Percentiles rank a stretch among this genome's conserved stretches.
Evolutionary conservation across 2,888 invertebrate species (phyloP).

Genomic region (Heliconius sara): DNA sequence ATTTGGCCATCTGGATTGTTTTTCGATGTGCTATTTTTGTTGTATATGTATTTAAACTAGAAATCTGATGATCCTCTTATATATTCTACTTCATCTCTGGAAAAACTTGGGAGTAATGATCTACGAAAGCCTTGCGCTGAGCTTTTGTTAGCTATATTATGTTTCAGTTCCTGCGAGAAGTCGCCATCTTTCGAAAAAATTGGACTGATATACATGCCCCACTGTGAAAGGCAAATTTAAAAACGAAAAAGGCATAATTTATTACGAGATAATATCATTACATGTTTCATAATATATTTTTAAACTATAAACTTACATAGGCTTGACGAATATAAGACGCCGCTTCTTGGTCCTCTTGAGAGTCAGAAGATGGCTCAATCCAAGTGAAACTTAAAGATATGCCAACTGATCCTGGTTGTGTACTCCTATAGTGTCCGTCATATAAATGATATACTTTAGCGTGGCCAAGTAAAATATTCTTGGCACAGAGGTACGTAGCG

Average conservation of each 20-base stretch:
- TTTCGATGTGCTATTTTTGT: slow-evolving; percentile 71
- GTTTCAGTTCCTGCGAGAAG: slow-evolving; percentile 75
- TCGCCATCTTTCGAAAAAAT: slow-evolving; percentile 75
- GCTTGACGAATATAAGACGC: slow-evolving; percentile 81
- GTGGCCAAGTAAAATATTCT: slow-evolving; percentile 83
- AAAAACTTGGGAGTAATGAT: slow-evolving; percentile 79
- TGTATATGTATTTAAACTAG: slow-evolving; percentile 87
- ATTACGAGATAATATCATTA: no score
- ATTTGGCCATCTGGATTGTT: slow-evolving; percentile 63
- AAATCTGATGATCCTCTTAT: slow-evolving; percentile 87
- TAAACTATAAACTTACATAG: slow-evolving; percentile 68
- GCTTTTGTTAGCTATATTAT: slow-evolving; percentile 74
- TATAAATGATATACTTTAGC: slow-evolving; percentile 77
- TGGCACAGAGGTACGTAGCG: slow-evolving; percentile 81
- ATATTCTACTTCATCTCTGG: slow-evolving; percentile 81
- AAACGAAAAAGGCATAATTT: no score
- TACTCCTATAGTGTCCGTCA: slow-evolving; percentile 63
- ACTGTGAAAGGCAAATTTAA: slow-evolving; percentile 52
- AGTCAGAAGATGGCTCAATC: slow-evolving; percentile 78
- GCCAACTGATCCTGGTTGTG: slow-evolving; percentile 64
- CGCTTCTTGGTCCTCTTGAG: slow-evolving; percentile 76
- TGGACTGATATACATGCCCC: slow-evolving; percentile 74
- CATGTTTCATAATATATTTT: no score
- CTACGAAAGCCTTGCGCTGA: slow-evolving; percentile 70
- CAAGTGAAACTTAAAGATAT: slow-evolving; percentile 72